Evolutionary conservation across 2,113 vertebrate species (phyloP).

Genomic region (Pedetes capensis): DNA sequence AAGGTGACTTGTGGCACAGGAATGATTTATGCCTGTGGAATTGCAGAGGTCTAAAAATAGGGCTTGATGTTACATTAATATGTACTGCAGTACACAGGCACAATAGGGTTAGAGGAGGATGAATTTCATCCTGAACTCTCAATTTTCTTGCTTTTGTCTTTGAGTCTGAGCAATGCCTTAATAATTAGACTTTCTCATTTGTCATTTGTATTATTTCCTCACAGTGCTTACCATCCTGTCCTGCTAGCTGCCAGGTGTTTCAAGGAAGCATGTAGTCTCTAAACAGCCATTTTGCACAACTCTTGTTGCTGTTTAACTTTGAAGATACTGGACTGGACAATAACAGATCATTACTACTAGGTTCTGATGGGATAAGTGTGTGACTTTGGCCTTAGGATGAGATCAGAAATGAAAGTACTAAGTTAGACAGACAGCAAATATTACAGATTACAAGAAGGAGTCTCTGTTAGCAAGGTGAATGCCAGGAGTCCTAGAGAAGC

Average conservation of each 20-base stretch:
- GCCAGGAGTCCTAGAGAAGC: neutral
- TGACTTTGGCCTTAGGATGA: constrained; percentile 33
- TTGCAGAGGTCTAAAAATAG: constrained; percentile 76
- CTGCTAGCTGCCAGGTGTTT: neutral
- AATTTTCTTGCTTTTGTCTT: constrained; percentile 62
- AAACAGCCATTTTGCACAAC: neutral
- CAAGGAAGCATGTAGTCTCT: constrained; percentile 26
- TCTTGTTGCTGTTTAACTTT: constrained; percentile 7
- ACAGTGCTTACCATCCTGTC: neutral
- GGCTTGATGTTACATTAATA: constrained; percentile 45
- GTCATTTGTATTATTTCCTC: constrained; percentile 43
- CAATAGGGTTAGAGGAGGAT: constrained; percentile 50
- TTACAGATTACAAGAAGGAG: neutral
- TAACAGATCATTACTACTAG: constrained; percentile 23
- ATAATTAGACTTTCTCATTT: constrained; percentile 59
- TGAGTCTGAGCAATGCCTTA: neutral
- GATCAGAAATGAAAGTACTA: constrained; percentile 21
- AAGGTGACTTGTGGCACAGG: constrained; percentile 72
- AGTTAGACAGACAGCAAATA: neutral
- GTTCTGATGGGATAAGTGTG: constrained; percentile 48
- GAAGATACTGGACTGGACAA: constrained; percentile 11
- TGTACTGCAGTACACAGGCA: neutral
- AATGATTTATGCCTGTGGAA: constrained; percentile 76
- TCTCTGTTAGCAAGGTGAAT: neutral
- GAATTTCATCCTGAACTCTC: constrained; percentile 47